A percentile compares a stretch with the other conserved stretches of the same genome.
Conservation (phyloP, 2,888 invertebrate species). For the Serrognathus titanus region DNA sequence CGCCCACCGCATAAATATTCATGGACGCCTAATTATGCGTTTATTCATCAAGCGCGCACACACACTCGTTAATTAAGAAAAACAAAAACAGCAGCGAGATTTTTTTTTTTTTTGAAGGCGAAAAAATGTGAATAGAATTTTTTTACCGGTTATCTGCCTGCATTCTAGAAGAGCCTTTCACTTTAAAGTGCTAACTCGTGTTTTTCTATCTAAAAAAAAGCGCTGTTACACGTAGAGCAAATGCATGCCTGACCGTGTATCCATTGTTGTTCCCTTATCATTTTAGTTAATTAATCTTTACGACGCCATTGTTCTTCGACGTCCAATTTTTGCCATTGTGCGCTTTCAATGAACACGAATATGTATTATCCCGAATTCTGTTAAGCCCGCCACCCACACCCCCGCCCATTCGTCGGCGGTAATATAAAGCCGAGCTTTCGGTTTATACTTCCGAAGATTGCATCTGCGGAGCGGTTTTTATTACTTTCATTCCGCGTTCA, state of each 20-base stretch:
- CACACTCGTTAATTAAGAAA: slow-evolving; percentile 9
- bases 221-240: slow-evolving; percentile 10
- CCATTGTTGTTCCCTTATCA: slow-evolving; percentile 19
- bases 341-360: not conserved
- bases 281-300: slow-evolving; percentile 19
- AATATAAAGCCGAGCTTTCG: slow-evolving; percentile 16
- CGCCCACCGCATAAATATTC: slow-evolving; percentile 13
- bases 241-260: slow-evolving; percentile 16
- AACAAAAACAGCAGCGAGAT: not conserved
- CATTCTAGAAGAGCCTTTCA: slow-evolving; percentile 9
- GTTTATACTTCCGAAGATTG: slow-evolving; percentile 25
- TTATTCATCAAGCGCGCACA: not conserved
- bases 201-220: slow-evolving; percentile 19
- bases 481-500: slow-evolving; percentile 32
- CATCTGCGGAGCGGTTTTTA: slow-evolving; percentile 29
- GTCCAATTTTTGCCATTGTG: not conserved
- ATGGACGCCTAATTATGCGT: slow-evolving; percentile 11
- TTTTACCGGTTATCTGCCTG: slow-evolving; percentile 9
- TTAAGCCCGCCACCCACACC: slow-evolving; percentile 3
- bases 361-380: not conserved
- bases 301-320: slow-evolving; percentile 10
- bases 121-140: slow-evolving; percentile 5
- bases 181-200: slow-evolving; percentile 22
- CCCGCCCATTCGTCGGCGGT: slow-evolving; percentile 12
- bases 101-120: not conserved